These are phyloP conservation scores for Notothenia rossii DNA, from an alignment of 2,113 vertebrate genomes.

Conservation along the genomic window DNA sequence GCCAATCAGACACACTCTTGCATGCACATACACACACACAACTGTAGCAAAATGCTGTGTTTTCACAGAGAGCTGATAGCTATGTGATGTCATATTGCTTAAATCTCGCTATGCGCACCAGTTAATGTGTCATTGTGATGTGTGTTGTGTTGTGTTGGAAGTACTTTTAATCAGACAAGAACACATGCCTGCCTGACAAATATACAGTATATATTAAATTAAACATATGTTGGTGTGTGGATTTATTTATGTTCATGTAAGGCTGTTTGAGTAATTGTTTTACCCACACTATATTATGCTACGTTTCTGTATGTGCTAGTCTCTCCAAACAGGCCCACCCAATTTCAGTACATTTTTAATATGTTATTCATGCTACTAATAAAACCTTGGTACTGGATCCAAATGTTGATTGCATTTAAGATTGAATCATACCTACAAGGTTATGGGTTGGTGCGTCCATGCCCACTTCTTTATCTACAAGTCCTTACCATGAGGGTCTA, in stretches of 20 bases:
- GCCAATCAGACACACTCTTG: constrained; percentile 12
- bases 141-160: not conserved
- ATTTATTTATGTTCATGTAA: not conserved
- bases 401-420: not conserved
- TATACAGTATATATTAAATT: not conserved
- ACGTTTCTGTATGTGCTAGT: not conserved
- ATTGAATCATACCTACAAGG: not conserved
- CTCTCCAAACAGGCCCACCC: not conserved
- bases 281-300: not conserved
- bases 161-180: not conserved
- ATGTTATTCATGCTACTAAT: not conserved
- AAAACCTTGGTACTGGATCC: not conserved
- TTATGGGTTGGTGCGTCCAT: not conserved
- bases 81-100: constrained; percentile 51
- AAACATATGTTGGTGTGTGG: not conserved
- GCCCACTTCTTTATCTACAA: not conserved
- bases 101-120: constrained; percentile 28
- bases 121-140: constrained; percentile 2
- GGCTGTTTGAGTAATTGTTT: not conserved
- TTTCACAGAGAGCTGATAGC: constrained; percentile 31
- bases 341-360: not conserved
- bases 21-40: not conserved
- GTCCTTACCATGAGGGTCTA: not conserved
- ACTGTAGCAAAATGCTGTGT: constrained; percentile 14
- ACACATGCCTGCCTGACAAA: not conserved